Conservation (phyloP, 2,888 invertebrate species). For the Xestia ashworthii region DNA sequence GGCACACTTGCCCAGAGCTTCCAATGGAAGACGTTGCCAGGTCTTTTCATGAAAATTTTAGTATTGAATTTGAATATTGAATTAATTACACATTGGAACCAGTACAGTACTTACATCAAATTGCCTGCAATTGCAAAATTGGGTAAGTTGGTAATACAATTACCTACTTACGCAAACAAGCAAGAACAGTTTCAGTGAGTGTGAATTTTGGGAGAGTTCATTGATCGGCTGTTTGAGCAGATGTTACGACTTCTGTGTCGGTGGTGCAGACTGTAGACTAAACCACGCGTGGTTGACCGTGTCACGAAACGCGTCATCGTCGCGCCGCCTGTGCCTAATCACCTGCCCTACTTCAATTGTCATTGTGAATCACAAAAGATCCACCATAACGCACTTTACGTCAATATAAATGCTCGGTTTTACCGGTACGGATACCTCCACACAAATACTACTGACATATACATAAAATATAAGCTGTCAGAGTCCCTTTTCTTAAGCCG, state of each 20-base stretch:
- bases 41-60: background rate
- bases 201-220: conserved; percentile 78
- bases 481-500: background rate
- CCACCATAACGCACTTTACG: conserved; percentile 22
- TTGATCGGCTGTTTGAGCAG: conserved; percentile 82
- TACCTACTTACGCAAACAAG: conserved; percentile 75
- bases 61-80: conserved; percentile 8
- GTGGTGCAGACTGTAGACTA: conserved; percentile 59
- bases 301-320: conserved; percentile 58
- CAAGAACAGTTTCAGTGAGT: conserved; percentile 80
- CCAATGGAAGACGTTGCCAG: background rate
- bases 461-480: background rate
- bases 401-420: background rate
- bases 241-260: conserved; percentile 68
- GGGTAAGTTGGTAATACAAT: conserved; percentile 71
- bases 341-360: conserved; percentile 51
- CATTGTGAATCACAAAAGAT: conserved; percentile 38
- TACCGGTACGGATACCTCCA: background rate
- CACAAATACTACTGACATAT: background rate
- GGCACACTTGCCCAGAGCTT: conserved; percentile 90
- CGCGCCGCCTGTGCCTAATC: conserved; percentile 49
- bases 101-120: conserved; percentile 7
- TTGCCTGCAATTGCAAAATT: conserved; percentile 34
- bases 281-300: conserved; percentile 65
- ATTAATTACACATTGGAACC: conserved; percentile 2